Evolutionary conservation across 2,797 vertebrate species (phyloP).

Genomic region (Spheniscus humboldti): DNA sequence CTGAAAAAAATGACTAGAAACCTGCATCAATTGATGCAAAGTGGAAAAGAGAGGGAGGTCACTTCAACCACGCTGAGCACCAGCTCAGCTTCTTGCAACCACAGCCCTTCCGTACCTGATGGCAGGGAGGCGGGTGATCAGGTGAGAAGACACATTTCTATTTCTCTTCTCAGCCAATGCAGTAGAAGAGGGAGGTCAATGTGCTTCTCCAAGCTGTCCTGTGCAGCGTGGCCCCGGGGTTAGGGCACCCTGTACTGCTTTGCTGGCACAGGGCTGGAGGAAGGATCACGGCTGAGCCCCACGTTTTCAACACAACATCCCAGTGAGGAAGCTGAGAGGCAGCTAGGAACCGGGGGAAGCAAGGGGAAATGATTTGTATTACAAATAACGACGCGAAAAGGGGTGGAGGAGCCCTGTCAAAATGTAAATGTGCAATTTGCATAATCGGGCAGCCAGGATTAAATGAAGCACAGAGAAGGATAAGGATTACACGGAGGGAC

Average conservation of each 20-base stretch:
- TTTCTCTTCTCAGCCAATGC: neutral
- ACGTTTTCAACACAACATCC: neutral
- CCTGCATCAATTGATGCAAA: neutral
- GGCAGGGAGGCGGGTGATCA: neutral
- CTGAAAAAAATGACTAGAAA: neutral
- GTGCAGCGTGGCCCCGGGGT: neutral
- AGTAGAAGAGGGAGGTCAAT: neutral
- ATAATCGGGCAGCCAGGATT: conserved; percentile 55
- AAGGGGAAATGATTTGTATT: neutral
- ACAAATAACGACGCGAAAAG: neutral
- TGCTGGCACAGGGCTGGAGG: neutral
- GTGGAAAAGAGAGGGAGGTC: neutral
- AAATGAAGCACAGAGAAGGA: conserved; percentile 17
- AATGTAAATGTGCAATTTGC: conserved; percentile 56
- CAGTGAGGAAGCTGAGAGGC: neutral
- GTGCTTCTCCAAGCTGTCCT: neutral
- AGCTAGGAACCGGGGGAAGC: neutral
- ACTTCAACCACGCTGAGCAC: neutral
- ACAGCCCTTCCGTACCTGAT: neutral
- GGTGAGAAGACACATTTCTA: neutral
- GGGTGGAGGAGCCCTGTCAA: conserved; percentile 33
- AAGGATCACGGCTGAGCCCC: neutral
- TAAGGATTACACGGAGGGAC: conserved; percentile 26
- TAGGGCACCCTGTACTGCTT: neutral
- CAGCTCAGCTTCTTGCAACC: neutral